phyloP scores from a whole-genome alignment of 2,113 vertebrate genomes.

The Conger conger region DNA sequence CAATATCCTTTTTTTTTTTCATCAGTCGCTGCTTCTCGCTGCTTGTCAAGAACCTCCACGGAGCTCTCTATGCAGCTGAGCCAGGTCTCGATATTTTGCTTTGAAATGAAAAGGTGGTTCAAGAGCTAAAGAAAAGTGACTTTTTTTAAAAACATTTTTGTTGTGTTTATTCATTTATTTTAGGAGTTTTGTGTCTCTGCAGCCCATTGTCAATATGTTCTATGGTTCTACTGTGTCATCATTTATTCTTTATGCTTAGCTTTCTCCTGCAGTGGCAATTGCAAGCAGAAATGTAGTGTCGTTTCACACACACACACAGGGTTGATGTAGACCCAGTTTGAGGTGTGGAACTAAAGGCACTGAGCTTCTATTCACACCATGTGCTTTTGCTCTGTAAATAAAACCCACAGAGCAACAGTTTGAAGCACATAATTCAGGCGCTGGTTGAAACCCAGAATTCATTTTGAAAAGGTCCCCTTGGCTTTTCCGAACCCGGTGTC shows the following conservation, averaged over 20 bases:
- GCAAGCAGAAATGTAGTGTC: not conserved
- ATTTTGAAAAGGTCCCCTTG: constrained; percentile 56
- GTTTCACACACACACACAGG: not conserved
- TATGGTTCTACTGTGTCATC: not conserved
- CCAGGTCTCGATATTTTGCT: no score
- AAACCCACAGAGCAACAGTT: constrained; percentile 47
- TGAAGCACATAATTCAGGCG: constrained; percentile 44
- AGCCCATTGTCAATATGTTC: not conserved
- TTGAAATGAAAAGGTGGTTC: no score
- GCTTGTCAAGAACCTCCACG: not conserved
- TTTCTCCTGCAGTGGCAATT: not conserved
- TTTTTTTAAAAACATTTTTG: not conserved
- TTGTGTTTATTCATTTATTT: not conserved
- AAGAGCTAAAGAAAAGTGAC: no score
- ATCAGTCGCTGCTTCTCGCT: no score
- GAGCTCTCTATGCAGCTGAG: no score
- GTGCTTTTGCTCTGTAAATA: constrained; percentile 50
- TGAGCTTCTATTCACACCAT: constrained; percentile 17
- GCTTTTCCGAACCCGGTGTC: constrained; percentile 52
- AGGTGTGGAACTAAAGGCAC: not conserved
- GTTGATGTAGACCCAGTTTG: not conserved
- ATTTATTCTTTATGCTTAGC: not conserved
- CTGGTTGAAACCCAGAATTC: constrained; percentile 53
- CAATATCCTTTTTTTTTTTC: not conserved
- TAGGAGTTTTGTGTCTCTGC: not conserved